Base-by-base conservation (phyloP, 1,140 invertebrate genomes). In the Drosophila arawakana region DNA sequence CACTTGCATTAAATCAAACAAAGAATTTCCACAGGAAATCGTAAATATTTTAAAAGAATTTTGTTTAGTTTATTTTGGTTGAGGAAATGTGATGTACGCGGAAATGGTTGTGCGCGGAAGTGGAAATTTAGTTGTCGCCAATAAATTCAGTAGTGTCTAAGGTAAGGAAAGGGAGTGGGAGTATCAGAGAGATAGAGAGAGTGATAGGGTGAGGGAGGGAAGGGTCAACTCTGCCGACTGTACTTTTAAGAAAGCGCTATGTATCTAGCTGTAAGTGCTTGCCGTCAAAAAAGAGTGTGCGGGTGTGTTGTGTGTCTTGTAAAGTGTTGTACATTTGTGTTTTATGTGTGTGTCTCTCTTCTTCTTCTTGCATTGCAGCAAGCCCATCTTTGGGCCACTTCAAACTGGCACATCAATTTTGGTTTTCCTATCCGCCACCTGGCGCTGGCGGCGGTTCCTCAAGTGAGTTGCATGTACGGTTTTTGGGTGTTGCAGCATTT, bases 381-480 rank as follows among this genome's bases (percentile, higher is more conserved):
- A 92, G 86, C 89, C 91, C 91, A 73, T 68, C 55, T 55, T 76
- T 73, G 85, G 91, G 91, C 84, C 77, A 76, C 58, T 81, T 80
- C 91, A 94, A 94, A 92, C 94, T 95, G 94, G 94, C 94, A 93
- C 94, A 95, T 92, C 95, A 95, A 93, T 95, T 95, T 93, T 95
- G 95, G 95, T 95, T 95, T 89, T 95, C 94, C 57, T 95, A 95
- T 92, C 94, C 95, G 93, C 94, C 94, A 88, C 94, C 94, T 76
- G 93, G 93, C 93, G 93, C 93, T 93, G 94, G 94, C 83, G 93
- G 94, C 78, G 90, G 91, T 78, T 92, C 91, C 78, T 92, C 91
- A 81, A 92, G 91, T 92, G 84, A 92, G 91, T 92, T 58, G 86
- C 65, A 77, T 86, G 67, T 67, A 69, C 66, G 76, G 63, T 66